A percentile compares a stretch with the other conserved stretches of the same genome.
phyloP scores from a whole-genome alignment of 2,888 invertebrate genomes.

The Epinotia nisella region DNA sequence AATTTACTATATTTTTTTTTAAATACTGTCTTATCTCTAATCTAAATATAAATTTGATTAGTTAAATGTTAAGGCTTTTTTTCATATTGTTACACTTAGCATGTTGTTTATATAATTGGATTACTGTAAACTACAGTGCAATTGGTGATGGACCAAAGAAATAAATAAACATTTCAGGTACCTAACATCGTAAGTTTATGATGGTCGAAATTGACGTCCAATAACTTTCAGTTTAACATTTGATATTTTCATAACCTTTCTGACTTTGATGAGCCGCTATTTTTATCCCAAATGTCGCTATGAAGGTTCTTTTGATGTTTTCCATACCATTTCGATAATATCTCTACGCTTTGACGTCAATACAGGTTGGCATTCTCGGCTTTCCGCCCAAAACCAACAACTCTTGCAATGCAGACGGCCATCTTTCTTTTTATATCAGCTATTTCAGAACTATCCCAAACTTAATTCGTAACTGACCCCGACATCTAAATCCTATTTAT shows the following conservation, averaged over 20 bases:
- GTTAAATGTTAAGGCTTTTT: too few relatives aligned
- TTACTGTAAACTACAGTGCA: too few relatives aligned
- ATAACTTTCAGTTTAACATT: not conserved
- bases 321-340: not conserved
- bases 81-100: too few relatives aligned
- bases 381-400: slow-evolving; percentile 31
- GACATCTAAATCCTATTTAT: not conserved
- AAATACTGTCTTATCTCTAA: too few relatives aligned
- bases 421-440: slow-evolving; percentile 32
- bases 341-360: not conserved
- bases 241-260: not conserved
- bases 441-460: slow-evolving; percentile 44
- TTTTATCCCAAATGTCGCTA: not conserved
- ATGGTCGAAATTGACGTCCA: not conserved
- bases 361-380: not conserved
- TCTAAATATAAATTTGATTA: too few relatives aligned
- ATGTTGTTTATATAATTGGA: too few relatives aligned
- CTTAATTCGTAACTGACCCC: slow-evolving; percentile 27
- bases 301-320: not conserved
- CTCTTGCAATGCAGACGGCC: slow-evolving; percentile 17
- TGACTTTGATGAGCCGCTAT: not conserved
- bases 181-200: too few relatives aligned
- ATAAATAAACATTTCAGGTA: too few relatives aligned
- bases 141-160: too few relatives aligned
- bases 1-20: too few relatives aligned